Percentiles rank a stretch among this genome's conserved stretches.
phyloP scores from a whole-genome alignment of 2,888 invertebrate genomes.

The Dryobotodes eremita region DNA sequence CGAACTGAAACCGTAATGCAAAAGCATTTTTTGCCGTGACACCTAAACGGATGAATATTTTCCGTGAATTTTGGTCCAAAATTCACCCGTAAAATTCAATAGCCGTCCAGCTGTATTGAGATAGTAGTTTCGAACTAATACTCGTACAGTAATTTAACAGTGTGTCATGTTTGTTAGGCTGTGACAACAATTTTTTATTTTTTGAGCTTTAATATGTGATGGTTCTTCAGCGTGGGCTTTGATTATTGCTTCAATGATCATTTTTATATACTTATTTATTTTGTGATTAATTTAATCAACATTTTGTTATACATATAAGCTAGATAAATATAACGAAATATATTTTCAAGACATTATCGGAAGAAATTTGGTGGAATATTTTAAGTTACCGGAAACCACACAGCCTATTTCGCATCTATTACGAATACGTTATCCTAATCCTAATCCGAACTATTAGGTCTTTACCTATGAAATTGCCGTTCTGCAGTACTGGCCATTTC shows the following conservation, averaged over 20 bases:
- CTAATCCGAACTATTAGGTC: too few relatives aligned
- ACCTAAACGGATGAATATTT: neutral
- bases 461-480: too few relatives aligned
- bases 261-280: too few relatives aligned
- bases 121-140: constrained; percentile 19
- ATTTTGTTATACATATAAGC: neutral
- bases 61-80: neutral
- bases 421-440: constrained; percentile 4
- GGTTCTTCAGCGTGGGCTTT: neutral
- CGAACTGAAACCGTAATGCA: constrained; percentile 42
- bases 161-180: neutral
- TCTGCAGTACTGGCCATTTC: too few relatives aligned
- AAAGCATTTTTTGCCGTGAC: constrained; percentile 11
- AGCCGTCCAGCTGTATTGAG: neutral
- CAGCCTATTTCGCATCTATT: constrained; percentile 2
- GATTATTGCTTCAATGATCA: neutral
- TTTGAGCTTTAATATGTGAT: neutral
- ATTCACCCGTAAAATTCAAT: neutral
- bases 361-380: neutral
- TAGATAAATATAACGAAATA: neutral
- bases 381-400: neutral
- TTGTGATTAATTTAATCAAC: neutral
- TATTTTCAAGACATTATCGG: neutral
- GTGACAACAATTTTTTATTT: neutral
- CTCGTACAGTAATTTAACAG: neutral